phyloP scores from a whole-genome alignment of 2,113 vertebrate species.

The Menura novaehollandiae region DNA sequence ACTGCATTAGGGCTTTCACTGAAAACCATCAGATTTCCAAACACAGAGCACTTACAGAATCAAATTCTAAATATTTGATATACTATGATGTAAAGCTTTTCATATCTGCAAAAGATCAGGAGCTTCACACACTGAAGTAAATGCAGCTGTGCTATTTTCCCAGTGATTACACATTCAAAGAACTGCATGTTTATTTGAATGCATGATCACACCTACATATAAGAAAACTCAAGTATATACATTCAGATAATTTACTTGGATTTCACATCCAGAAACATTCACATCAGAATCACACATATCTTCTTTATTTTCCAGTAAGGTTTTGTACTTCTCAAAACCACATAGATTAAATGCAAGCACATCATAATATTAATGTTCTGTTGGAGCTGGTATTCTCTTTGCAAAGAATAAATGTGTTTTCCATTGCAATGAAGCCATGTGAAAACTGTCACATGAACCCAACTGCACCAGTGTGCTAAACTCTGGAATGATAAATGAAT shows the following conservation, averaged over 20 bases:
- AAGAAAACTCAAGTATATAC: not conserved
- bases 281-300: not conserved
- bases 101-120: not conserved
- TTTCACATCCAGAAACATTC: not conserved
- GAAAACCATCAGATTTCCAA: not conserved
- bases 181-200: conserved; percentile 13
- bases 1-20: not conserved
- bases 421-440: not conserved
- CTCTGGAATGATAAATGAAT: not conserved
- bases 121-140: conserved; percentile 28
- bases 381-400: not conserved
- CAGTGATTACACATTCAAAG: conserved; percentile 18
- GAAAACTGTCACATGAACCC: not conserved
- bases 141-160: conserved; percentile 37
- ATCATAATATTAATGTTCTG: not conserved
- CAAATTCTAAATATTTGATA: conserved; percentile 18
- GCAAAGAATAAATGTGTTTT: not conserved
- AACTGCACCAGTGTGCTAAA: not conserved
- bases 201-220: conserved; percentile 5
- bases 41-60: not conserved
- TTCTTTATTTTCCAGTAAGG: not conserved
- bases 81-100: not conserved
- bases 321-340: not conserved
- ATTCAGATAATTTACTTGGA: not conserved
- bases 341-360: not conserved